phyloP scores from a whole-genome alignment of 2,797 vertebrate genomes.

The Coccyzus lansbergi region DNA sequence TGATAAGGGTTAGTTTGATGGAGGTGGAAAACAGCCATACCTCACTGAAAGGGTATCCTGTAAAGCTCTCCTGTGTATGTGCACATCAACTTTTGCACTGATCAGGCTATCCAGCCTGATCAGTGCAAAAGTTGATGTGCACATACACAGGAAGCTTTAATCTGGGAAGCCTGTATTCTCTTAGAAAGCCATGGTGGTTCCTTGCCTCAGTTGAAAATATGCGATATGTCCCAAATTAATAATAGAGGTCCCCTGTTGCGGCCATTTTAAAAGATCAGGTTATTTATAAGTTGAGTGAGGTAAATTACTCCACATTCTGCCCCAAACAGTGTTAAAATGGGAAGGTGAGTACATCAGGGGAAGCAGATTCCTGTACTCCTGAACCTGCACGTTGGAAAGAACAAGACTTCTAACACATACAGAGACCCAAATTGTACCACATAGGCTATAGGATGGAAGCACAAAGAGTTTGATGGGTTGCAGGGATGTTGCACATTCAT shows the following conservation, averaged over 20 bases:
- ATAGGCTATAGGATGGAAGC: not conserved
- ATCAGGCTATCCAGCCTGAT: too few relatives aligned
- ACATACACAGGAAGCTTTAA: too few relatives aligned
- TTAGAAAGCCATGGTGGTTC: not conserved
- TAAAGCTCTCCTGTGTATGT: not conserved
- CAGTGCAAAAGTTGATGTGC: too few relatives aligned
- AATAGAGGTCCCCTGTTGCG: not conserved
- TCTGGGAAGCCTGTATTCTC: not conserved
- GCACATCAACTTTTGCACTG: not conserved
- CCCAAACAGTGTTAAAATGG: not conserved
- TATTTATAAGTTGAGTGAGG: not conserved
- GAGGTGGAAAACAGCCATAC: not conserved
- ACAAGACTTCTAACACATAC: not conserved
- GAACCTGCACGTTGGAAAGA: not conserved
- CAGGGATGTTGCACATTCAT: not conserved
- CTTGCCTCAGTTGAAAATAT: not conserved
- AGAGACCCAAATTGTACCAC: not conserved
- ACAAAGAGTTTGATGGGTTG: fast-evolving
- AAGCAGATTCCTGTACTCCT: not conserved
- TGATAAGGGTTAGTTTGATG: not conserved
- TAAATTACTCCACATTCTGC: not conserved
- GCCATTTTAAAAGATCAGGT: not conserved
- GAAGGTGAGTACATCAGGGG: not conserved
- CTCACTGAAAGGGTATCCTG: not conserved
- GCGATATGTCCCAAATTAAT: not conserved